Evolutionary conservation across 2,797 vertebrate species (phyloP), one percentile per base, ranked within the genome.

Genomic region (Alfaro cultratus): DNA sequence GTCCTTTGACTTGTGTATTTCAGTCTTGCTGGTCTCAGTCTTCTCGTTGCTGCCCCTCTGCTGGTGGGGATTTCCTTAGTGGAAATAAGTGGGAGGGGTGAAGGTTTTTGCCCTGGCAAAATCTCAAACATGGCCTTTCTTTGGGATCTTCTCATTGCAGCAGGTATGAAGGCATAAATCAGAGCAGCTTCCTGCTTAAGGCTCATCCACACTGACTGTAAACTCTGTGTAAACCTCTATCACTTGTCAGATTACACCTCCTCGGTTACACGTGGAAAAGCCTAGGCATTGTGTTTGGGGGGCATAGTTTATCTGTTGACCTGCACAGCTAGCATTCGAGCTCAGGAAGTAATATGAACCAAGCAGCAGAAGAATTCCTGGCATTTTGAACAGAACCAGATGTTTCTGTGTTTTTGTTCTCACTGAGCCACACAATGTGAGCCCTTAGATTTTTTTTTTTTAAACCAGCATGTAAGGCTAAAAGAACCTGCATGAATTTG

Each of bases 341-440:
- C 92, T 83, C 62, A 71, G 89, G 85, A 88, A 85, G 92, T 92
- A 94, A 94, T 89, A 83, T 83, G 88, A 94, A 91, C 87, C 83
- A 81, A 85, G 85, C 88, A 90, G 90, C 78, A 82, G 5, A 92
- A 88, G 91, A 95, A 95, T 94, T 86, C 75, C 83, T 90, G 90
- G 90, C 89, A 95, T 95, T 73, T 87, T 88, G 91, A 95, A 91
- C 90, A 84, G 88, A 95, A 93, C 91, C 94, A 93, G 93, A 91
- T 95, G 85, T 75, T 74, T 68, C 21, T 89, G 92, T 94, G 87
- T 73, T 80, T 87, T 76, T 84, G 90, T 85, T 85, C 83, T 83
- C 80, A 31, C 74, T 70, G 51, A 23, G 57, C 74, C 79, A 81
- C 76, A 53, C 76, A 74, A 18, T 12, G 43, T 53, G 13, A 43